phyloP scores from a whole-genome alignment of 2,797 vertebrate genomes.

The Lutjanus campechanus region DNA sequence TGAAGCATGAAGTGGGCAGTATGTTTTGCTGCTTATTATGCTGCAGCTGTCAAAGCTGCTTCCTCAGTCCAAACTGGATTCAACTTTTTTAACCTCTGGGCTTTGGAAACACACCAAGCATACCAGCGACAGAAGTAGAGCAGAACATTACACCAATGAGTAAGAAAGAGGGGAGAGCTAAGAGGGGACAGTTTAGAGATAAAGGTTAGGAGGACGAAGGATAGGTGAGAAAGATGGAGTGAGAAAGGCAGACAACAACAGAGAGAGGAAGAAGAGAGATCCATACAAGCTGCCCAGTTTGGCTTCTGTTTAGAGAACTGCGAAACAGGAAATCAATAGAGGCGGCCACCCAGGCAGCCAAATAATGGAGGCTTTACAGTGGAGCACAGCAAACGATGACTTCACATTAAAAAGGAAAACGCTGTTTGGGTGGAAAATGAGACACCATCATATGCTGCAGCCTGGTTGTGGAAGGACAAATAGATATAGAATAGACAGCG shows the following conservation, averaged over 20 bases:
- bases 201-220: constrained; percentile 30
- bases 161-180: background rate
- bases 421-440: constrained; percentile 13
- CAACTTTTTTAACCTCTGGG: constrained; percentile 41
- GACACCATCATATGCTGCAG: background rate
- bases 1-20: constrained; percentile 8
- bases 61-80: constrained; percentile 39
- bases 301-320: constrained; percentile 62
- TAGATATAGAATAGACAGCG: background rate
- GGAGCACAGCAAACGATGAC: constrained; percentile 39
- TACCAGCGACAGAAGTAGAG: constrained; percentile 39
- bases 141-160: constrained; percentile 39
- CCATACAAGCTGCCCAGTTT: constrained; percentile 66
- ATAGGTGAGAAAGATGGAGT: constrained; percentile 10
- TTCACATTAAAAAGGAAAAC: constrained; percentile 51
- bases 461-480: constrained; percentile 4
- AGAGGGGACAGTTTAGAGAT: constrained; percentile 18
- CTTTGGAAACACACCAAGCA: constrained; percentile 39
- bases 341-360: constrained; percentile 55
- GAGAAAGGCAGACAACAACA: constrained; percentile 8
- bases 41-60: constrained; percentile 51
- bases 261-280: constrained; percentile 16
- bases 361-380: constrained; percentile 59
- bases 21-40: constrained; percentile 47
- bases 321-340: constrained; percentile 77